Evolutionary conservation across 2,797 vertebrate species (phyloP), one percentile per base, ranked within the genome.

Genomic region (Schizothorax lantsangensis): DNA sequence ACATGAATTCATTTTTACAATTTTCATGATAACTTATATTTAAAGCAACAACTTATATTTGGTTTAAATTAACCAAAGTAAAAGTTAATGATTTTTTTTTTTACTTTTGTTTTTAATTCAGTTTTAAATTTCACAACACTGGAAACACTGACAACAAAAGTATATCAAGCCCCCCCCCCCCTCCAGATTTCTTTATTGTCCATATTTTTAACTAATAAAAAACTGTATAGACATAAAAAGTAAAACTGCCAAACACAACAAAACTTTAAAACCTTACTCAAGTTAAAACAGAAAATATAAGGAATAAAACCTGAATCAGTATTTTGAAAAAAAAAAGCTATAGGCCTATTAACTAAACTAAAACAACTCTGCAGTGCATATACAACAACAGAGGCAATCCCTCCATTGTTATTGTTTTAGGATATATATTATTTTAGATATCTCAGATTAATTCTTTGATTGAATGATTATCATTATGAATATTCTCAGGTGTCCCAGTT

Each of bases 401-500:
- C 23, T 26, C 4, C 57, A 26, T 26, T 62, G 10, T 9, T 26
- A 26, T 26, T 26, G n/a, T 62, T 62, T n/a, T 6, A 62, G 1
- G 23, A 10, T 62, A 62, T 26, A 23, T 62, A 12, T 59, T 23
- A 9, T 57, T 47, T 47, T n/a, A 59, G 21, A 59, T 59, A 59
- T 40, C 19, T 71, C 6, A 26, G n/a, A 73, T 73, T 17, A 0
- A 1, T 17, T 12, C 26, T 62, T 26, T 62, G n/a, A 26, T 23
- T 23, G 14, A 38, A 6, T 73, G 12, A 47, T 26, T 47, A 40
- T 79, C 21, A 45, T 43, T 64, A 8, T 64, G 14, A 26, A 45
- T n/a, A 69, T 81, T 10, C 19, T 19, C 15, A 88, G 88, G 47
- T 89, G 86, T 78, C 81, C 86, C 2, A 86, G 73, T 38, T 69